phyloP scores from a whole-genome alignment of 35 echinoderm and acorn worm species.

The Patiria miniata region DNA sequence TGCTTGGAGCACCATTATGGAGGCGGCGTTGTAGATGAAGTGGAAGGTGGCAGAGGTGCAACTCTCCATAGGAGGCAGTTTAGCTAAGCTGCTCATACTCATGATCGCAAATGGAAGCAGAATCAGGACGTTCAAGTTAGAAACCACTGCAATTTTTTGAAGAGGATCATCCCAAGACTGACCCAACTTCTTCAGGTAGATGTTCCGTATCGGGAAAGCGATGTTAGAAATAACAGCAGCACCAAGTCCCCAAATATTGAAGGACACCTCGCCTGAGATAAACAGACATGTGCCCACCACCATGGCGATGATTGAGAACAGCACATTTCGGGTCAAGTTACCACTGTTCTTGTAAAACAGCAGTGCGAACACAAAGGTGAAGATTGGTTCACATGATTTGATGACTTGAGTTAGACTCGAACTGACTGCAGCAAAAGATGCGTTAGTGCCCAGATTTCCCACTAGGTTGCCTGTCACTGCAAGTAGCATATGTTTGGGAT shows the following conservation, averaged over 20 bases:
- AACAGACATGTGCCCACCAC: neutral
- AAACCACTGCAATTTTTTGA: neutral
- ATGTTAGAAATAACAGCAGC: conserved; percentile 4
- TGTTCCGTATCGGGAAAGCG: neutral
- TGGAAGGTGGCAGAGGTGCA: neutral
- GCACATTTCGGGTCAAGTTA: too few species aligned
- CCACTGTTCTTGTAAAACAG: neutral
- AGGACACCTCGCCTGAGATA: neutral
- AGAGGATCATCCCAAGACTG: neutral
- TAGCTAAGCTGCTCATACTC: neutral
- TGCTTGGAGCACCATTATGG: neutral
- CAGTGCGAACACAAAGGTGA: neutral
- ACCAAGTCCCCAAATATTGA: neutral
- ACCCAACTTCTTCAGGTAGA: conserved; percentile 14
- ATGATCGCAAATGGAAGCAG: neutral
- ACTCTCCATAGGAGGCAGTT: neutral
- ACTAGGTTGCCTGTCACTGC: neutral
- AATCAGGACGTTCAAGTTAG: neutral
- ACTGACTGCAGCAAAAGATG: neutral
- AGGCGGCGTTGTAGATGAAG: neutral
- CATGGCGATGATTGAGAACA: neutral
- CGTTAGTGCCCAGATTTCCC: neutral
- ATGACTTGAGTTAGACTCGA: conserved; percentile 14
- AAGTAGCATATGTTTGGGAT: neutral
- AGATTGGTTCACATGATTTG: conserved; percentile 2